Base-by-base conservation (phyloP, 2,797 vertebrate species). In the Borostomias antarcticus region DNA sequence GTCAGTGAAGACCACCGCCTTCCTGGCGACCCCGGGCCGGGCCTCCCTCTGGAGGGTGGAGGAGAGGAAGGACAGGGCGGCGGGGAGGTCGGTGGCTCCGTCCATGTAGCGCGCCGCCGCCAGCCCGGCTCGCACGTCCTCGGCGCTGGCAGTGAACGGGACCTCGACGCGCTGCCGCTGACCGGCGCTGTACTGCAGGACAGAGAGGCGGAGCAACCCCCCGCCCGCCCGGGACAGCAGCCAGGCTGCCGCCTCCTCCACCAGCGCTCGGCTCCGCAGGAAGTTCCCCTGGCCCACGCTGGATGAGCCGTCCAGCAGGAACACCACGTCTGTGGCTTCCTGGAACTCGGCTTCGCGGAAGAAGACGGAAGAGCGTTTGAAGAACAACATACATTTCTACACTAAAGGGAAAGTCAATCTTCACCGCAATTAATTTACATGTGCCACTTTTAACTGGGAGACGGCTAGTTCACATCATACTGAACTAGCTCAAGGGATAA, bases 281-380 rank as follows among this genome's bases (percentile, higher is more conserved):
- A 81, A 78, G 73, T 81, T 78, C n/a, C 3, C 59, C 40, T 64
- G 45, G 35, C 79, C 79, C 64, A 81, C 79, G 30, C 79, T 81
- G 58, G 73, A 74, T 5, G 79, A 81, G 1, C 79, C 79, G 6
- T 81, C 79, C 58, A 81, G 61, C 68, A 81, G 33, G 62, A 81
- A 75, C 32, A 76, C 60, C 19, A 81, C 61, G 54, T 81, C 79
- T 9, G 79, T 68, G 17, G 68, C 45, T 47, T 78, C 68, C 29
- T 54, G 35, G 70, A 81, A 81, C 32, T 68, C 35, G 40, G 74
- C 79, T 81, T 45, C 40, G 15, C 4, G n/a, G 40, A 45, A 45
- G 40, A 37, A 10, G 35, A 37, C 8, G 8, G 13, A 1, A 45
- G 40, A 45, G 40, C 40, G n/a, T 45, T n/a, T n/a, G n/a, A n/a